These are phyloP conservation scores for Mionectes macconnelli DNA, from an alignment of 2,113 vertebrate species.

Conservation along the genomic window DNA sequence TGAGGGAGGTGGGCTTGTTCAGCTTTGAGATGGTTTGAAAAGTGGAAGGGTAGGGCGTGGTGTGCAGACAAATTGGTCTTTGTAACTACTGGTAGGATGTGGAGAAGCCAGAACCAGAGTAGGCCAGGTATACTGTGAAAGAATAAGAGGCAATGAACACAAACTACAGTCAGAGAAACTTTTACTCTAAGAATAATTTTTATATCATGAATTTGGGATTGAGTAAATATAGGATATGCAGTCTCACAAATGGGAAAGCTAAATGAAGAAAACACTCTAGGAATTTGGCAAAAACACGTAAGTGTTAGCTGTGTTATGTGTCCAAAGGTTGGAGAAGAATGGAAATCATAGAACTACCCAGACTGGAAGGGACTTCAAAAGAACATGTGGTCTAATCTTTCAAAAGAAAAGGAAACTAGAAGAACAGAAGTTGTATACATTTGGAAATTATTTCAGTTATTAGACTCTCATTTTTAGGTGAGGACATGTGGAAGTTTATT, in stretches of 20 bases:
- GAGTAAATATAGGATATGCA: neutral
- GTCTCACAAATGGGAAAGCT: neutral
- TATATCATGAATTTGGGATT: neutral
- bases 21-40: neutral
- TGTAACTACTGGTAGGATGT: neutral
- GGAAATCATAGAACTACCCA: neutral
- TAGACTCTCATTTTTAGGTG: neutral
- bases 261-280: neutral
- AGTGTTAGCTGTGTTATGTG: neutral
- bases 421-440: neutral
- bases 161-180: neutral
- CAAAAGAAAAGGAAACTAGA: rapidly evolving
- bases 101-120: neutral
- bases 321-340: neutral
- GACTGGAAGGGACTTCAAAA: neutral
- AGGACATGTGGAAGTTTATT: neutral
- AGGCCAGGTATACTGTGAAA: neutral
- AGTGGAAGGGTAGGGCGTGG: neutral
- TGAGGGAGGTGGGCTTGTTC: neutral
- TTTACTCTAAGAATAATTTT: neutral
- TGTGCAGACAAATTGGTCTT: neutral
- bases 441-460: neutral
- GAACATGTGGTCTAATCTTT: neutral
- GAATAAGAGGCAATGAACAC: neutral
- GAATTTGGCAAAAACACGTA: neutral